phyloP scores from a whole-genome alignment of 2,888 invertebrate genomes.

The Tyria jacobaeae region DNA sequence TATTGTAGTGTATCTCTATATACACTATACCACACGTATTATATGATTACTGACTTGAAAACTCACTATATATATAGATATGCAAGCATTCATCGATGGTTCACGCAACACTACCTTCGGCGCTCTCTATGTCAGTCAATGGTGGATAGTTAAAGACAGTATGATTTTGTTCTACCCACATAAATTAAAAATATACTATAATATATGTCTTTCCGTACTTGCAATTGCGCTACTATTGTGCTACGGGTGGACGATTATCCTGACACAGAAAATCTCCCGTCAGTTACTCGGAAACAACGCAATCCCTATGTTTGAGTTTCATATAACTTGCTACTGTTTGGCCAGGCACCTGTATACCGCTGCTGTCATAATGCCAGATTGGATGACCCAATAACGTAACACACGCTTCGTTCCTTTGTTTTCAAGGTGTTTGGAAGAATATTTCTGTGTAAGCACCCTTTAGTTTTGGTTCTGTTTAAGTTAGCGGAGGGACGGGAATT shows the following conservation, averaged over 20 bases:
- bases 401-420: slow-evolving; percentile 12
- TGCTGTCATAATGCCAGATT: slow-evolving; percentile 30
- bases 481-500: not conserved
- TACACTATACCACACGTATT: no score
- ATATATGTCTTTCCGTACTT: no score
- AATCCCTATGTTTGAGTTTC: slow-evolving; percentile 27
- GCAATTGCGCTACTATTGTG: not conserved
- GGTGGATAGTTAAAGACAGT: no score
- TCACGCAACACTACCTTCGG: no score
- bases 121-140: no score
- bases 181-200: no score
- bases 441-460: slow-evolving; percentile 14
- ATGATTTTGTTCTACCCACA: no score
- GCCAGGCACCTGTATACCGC: slow-evolving; percentile 21
- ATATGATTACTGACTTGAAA: no score
- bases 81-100: no score
- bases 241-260: not conserved
- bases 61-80: no score
- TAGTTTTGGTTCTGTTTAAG: slow-evolving; percentile 10
- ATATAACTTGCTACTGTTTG: slow-evolving; percentile 21
- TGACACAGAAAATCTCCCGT: slow-evolving; percentile 10
- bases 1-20: no score
- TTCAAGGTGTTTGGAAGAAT: slow-evolving; percentile 4
- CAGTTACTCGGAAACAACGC: not conserved
- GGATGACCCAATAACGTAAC: slow-evolving; percentile 28